Conservation (phyloP, 2,797 vertebrate species). For the Acrossocheilus fasciatus region DNA sequence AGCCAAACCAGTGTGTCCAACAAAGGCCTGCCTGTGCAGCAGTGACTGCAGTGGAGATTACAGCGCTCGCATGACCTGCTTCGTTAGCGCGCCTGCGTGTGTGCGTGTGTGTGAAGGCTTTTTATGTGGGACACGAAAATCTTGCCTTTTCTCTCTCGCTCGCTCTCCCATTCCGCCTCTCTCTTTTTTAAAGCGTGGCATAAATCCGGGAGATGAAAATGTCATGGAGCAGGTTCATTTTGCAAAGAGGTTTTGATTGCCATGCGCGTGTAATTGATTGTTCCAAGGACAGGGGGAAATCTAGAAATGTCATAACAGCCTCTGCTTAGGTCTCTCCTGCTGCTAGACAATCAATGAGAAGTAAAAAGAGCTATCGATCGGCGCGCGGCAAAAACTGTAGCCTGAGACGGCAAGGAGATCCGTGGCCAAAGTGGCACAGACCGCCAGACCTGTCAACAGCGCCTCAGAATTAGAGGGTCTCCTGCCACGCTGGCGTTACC, state of each 20-base stretch:
- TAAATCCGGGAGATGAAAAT: slow-evolving; percentile 88
- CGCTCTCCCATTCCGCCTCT: slow-evolving; percentile 28
- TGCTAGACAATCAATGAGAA: slow-evolving; percentile 84
- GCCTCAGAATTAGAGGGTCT: slow-evolving; percentile 81
- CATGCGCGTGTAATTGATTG: slow-evolving; percentile 86
- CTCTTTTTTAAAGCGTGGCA: slow-evolving; percentile 71
- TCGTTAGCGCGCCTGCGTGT: slow-evolving; percentile 58
- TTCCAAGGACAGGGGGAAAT: slow-evolving; percentile 88
- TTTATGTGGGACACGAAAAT: slow-evolving; percentile 58
- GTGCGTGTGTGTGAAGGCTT: slow-evolving; percentile 22
- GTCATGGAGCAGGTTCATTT: slow-evolving; percentile 87
- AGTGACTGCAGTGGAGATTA: slow-evolving; percentile 57
- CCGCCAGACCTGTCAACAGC: slow-evolving; percentile 79
- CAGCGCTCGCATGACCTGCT: slow-evolving; percentile 68
- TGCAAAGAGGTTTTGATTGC: slow-evolving; percentile 89
- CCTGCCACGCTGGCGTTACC: slow-evolving; percentile 78
- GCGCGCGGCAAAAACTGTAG: slow-evolving; percentile 81
- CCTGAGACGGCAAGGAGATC: slow-evolving; percentile 78
- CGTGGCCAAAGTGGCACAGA: slow-evolving; percentile 77
- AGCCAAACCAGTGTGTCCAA: slow-evolving; percentile 57
- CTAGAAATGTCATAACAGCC: slow-evolving; percentile 89
- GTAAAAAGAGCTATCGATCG: slow-evolving; percentile 88
- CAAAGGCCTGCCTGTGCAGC: slow-evolving; percentile 44
- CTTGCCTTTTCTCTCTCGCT: slow-evolving; percentile 41
- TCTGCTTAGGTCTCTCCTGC: slow-evolving; percentile 84